phyloP scores from a whole-genome alignment of 2,113 vertebrate genomes.

The Oophaga pumilio region DNA sequence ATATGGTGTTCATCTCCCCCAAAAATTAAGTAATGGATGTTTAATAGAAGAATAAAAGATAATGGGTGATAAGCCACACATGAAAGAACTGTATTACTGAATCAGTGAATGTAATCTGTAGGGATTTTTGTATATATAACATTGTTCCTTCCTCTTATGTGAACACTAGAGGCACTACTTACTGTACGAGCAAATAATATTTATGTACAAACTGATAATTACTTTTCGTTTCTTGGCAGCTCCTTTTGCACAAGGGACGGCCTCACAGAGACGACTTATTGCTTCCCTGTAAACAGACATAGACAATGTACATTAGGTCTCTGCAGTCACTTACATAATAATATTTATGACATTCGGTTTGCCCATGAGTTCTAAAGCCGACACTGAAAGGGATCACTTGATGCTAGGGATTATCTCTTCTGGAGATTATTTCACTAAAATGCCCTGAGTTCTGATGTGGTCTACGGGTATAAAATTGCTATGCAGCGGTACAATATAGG shows the following conservation, averaged over 20 bases:
- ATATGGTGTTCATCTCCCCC: too few species aligned
- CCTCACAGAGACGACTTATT: constrained; percentile 88
- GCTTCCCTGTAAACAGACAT: constrained; percentile 81
- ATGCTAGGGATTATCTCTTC: neutral
- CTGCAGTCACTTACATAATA: neutral
- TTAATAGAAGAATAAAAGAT: too few species aligned
- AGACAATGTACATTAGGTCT: constrained; percentile 28
- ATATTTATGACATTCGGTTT: neutral
- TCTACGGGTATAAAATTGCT: neutral
- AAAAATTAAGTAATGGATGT: too few species aligned
- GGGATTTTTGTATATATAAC: too few species aligned
- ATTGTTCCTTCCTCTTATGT: too few species aligned
- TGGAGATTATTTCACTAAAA: neutral
- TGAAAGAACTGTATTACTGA: too few species aligned
- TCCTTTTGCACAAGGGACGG: constrained; percentile 75
- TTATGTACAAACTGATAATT: constrained; percentile 58
- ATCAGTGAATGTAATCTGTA: too few species aligned
- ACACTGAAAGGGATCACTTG: neutral
- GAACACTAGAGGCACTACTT: too few species aligned
- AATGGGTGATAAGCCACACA: too few species aligned
- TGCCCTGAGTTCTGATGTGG: neutral
- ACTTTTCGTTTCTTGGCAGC: constrained; percentile 82
- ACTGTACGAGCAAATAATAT: neutral
- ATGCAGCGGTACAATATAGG: neutral
- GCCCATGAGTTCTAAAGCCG: neutral